A percentile compares a stretch with the other conserved stretches of the same genome.
phyloP scores from a whole-genome alignment of 2,797 vertebrate genomes.

The Uromys caudimaculatus region DNA sequence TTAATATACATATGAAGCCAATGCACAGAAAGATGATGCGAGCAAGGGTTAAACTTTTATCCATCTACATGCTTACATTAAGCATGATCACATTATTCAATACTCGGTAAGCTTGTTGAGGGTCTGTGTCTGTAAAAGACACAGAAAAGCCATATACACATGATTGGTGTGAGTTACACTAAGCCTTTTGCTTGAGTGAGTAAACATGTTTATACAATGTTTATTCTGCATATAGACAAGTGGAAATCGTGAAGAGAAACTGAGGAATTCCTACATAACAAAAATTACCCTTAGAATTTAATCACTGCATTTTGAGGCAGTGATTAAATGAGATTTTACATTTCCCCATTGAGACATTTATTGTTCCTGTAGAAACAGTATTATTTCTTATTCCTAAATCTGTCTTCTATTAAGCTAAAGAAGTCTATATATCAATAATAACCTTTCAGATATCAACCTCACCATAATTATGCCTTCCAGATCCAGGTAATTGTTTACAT shows the following conservation, averaged over 20 bases:
- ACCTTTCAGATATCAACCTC: slow-evolving; percentile 87
- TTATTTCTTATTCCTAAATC: slow-evolving; percentile 82
- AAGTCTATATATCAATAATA: slow-evolving; percentile 89
- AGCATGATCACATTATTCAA: not conserved
- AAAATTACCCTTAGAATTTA: slow-evolving; percentile 47
- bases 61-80: not conserved
- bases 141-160: not conserved
- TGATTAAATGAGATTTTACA: slow-evolving; percentile 82
- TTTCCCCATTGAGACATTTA: slow-evolving; percentile 82
- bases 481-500: slow-evolving; percentile 89
- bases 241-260: slow-evolving; percentile 57
- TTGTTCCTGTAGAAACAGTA: slow-evolving; percentile 78
- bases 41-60: not conserved
- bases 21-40: not conserved
- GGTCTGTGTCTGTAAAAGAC: not conserved
- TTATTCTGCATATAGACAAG: slow-evolving; percentile 38
- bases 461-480: slow-evolving; percentile 87
- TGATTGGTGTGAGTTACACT: not conserved
- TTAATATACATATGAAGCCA: not conserved
- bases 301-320: slow-evolving; percentile 23
- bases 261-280: slow-evolving; percentile 45
- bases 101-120: not conserved
- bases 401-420: slow-evolving; percentile 88
- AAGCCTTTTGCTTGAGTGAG: slow-evolving; percentile 45
- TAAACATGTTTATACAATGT: slow-evolving; percentile 14